Conservation (phyloP, 2,888 invertebrate genomes). For the Sipunculus nudus region DNA sequence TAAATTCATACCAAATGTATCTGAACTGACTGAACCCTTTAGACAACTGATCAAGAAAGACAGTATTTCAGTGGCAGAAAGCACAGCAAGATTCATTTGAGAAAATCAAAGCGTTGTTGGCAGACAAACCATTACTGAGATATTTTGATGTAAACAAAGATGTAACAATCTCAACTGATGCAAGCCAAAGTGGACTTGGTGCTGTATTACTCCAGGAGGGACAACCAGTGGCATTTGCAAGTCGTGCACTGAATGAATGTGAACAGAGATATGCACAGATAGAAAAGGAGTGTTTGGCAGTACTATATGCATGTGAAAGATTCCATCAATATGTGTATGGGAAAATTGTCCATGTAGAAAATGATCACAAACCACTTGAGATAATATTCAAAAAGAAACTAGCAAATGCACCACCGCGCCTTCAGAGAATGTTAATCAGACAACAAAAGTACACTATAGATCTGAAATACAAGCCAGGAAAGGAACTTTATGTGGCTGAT, state of each 20-base stretch:
- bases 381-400: background rate
- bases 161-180: slow-evolving; percentile 36
- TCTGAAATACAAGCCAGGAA: slow-evolving; percentile 1
- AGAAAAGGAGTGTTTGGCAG: slow-evolving; percentile 38
- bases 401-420: background rate
- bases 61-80: slow-evolving; percentile 27
- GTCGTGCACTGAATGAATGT: slow-evolving; percentile 31
- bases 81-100: slow-evolving; percentile 35
- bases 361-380: slow-evolving; percentile 22
- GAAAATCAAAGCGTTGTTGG: slow-evolving; percentile 13
- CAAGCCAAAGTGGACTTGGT: slow-evolving; percentile 37
- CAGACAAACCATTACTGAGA: slow-evolving; percentile 30
- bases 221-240: slow-evolving; percentile 33
- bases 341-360: slow-evolving; percentile 26
- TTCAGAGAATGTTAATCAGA: background rate
- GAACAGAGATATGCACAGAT: slow-evolving; percentile 33
- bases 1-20: slow-evolving; percentile 41
- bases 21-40: slow-evolving; percentile 35
- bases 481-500: background rate
- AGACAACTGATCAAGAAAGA: slow-evolving; percentile 31
- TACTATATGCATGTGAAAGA: slow-evolving; percentile 32
- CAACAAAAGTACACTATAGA: background rate
- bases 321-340: slow-evolving; percentile 40
- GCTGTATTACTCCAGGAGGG: slow-evolving; percentile 36
- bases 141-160: slow-evolving; percentile 34